Base-by-base conservation (phyloP, 2,113 vertebrate species). In the Shinisaurus crocodilurus region DNA sequence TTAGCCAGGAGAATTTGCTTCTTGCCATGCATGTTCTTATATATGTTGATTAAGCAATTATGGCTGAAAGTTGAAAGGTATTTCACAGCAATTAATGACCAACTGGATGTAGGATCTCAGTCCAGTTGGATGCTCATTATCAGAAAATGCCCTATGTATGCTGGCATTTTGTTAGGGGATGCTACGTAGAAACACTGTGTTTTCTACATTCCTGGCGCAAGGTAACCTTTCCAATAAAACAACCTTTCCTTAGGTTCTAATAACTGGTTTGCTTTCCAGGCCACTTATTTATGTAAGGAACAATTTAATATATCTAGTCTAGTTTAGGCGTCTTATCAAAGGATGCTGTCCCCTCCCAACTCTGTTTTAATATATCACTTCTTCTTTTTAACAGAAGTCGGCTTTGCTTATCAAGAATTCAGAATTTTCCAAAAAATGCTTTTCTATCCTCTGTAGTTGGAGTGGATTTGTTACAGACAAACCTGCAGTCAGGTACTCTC, bases 31-130 rank as follows among this genome's bases (percentile, higher is more conserved):
- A 72, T 8, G 81, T 87, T 48, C 83, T 8, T 76, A 69, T 10
- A 0, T 20, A 6, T 69, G 74, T 25, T 90, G 74, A 18, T 87
- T 91, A 45, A 87, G 67, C 65, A 89, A 4, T 40, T 82, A 43
- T 29, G 57, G 43, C 40, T 75, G 79, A 63, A 48, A 18, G 89
- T 86, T 67, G 72, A 84, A 90, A 89, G 48, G 80, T 1, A 2
- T 90, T 92, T 91, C 34, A 60, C 74, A 72, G 72, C 81, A 54
- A 25, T 74, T 86, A 60, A 27, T 83, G 48, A 23, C 82, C 54
- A 90, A 29, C 65, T 3, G 82, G 45, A n/a, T 34, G 1, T 43
- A 83, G 75, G 13, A 69, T 70, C 15, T 74, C 75, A 57, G 60
- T 70, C 84, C 89, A 88, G 0, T 50, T 83, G 86, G 54, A 54